Evolutionary conservation across 2,113 vertebrate genomes (phyloP), one percentile per base, ranked within the genome.

Genomic region (Drymodes brunneopygia): DNA sequence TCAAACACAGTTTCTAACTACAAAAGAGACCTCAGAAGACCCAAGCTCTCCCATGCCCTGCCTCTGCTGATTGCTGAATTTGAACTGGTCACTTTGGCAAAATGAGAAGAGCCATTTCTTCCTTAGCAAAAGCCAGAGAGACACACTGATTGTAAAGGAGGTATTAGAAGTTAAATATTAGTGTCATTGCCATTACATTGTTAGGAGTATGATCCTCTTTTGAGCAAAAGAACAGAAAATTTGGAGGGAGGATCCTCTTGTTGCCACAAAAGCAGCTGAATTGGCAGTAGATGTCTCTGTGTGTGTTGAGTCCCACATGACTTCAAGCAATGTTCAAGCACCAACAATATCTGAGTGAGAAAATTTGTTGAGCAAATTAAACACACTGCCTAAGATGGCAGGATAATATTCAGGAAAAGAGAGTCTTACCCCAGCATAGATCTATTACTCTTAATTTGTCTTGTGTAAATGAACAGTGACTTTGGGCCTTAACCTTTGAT

Each of bases 291-390:
- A 35, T 2, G 3, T 4, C 40, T 60, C 60, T 35, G 19, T 35
- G 27, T 16, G n/a, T 57, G 17, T 36, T 0, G 0, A 77, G 65
- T 77, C 38, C 42, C 9, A 10, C 10, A 1, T 28, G 25, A 53
- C 42, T 88, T 62, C 67, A 62, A 54, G 15, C 22, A 83, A 44
- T 3, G 8, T 44, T 67, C 38, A 73, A 90, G 23, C 42, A 75
- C n/a, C 7, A 11, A 31, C 80, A 54, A 42, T 29, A 58, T 24
- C 38, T 25, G 35, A 82, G 35, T 73, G 31, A 70, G 67, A 83
- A 86, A 77, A 90, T 2, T 3, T 29, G 28, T 29, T 70, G 60
- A 53, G 61, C 56, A 90, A 73, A 71, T 35, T 58, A 72, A 79
- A 73, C 0, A 0, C 10, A 6, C 19, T 53, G 6, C 42, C 29